phyloP scores from a whole-genome alignment of 2,797 vertebrate genomes.

The Pitangus sulphuratus region DNA sequence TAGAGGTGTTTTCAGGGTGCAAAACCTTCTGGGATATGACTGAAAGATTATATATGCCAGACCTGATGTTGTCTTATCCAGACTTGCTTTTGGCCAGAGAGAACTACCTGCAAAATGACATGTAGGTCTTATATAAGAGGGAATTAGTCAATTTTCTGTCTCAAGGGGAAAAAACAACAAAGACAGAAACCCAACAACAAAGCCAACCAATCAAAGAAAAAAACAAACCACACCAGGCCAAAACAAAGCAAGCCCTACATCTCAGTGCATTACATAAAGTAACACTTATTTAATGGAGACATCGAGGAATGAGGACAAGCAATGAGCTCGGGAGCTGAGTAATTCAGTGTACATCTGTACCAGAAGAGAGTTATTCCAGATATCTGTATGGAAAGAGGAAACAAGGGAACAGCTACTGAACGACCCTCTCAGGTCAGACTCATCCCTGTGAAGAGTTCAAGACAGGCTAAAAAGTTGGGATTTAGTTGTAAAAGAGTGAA shows the following conservation, averaged over 20 bases:
- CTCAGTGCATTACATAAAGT: neutral
- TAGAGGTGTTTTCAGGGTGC: neutral
- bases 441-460: neutral
- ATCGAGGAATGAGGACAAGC: neutral
- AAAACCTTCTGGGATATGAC: neutral
- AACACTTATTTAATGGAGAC: neutral
- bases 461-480: neutral
- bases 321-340: neutral
- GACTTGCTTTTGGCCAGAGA: neutral
- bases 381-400: neutral
- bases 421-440: neutral
- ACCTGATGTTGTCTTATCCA: neutral
- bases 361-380: neutral
- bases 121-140: neutral
- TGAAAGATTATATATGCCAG: neutral
- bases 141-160: neutral
- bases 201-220: neutral
- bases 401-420: neutral
- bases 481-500: neutral
- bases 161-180: accelerated
- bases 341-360: neutral
- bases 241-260: neutral
- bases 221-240: no score
- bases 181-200: neutral
- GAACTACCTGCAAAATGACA: neutral